Base-by-base conservation (phyloP, 2,888 invertebrate genomes). In the Sinhomidia bicolor region DNA sequence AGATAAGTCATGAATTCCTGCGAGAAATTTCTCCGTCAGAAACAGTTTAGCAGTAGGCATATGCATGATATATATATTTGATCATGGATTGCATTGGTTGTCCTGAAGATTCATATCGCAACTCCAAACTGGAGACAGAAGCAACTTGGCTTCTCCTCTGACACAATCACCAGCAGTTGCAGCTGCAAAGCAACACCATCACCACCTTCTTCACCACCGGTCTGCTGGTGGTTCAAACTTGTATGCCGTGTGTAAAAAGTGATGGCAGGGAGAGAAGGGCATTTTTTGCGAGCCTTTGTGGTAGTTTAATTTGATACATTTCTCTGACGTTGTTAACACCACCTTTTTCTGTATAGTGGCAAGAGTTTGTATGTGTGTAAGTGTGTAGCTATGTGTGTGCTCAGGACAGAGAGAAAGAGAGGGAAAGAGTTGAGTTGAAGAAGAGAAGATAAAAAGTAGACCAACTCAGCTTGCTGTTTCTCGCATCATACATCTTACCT, bases 21-120 rank as follows among this genome's bases (percentile, higher is more conserved):
- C n/a, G 32, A 62, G 60, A 62, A 62, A 29, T n/a, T 62, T 3
- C 10, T 32, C 62, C 62, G 17, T n/a, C 65, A 65, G 36, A 65
- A 36, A 36, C 32, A 32, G 32, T n/a, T n/a, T n/a, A n/a, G n/a
- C n/a, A n/a, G n/a, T n/a, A 65, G 32, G 32, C 17, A 4, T 36
- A 65, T 36, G 65, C 36, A 65, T 65, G 65, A 65, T 65, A 29
- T 60, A 65, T n/a, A n/a, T n/a, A n/a, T n/a, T n/a, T n/a, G n/a
- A n/a, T n/a, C n/a, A 51, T 51, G 51, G n/a, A 20, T 36, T 65
- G 65, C 36, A 6, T 20, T 60, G 26, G 60, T 36, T 65, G 65
- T 65, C 65, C 36, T 65, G 36, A 32, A 74, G 74, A 74, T 74
- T 44, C 20, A 74, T 74, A 47, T 44, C 74, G 26, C 47, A 47